Evolutionary conservation across 2,888 invertebrate genomes (phyloP).

Genomic region (Leucozona laternaria): DNA sequence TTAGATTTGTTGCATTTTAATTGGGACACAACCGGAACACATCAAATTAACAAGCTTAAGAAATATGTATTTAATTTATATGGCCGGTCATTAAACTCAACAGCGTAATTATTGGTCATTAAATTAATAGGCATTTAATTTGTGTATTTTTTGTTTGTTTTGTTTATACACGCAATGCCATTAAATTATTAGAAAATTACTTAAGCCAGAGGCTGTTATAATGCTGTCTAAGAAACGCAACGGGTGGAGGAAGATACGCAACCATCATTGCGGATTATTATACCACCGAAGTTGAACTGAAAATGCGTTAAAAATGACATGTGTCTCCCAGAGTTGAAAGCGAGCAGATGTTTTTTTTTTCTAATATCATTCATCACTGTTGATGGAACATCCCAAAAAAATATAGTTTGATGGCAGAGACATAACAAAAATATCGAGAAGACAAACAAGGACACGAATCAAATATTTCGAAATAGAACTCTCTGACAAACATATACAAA

Average conservation of each 20-base stretch:
- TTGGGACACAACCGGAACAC: background rate
- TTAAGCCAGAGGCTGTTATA: background rate
- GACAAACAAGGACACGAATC: background rate
- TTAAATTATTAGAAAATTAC: background rate
- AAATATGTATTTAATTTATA: constrained; percentile 31
- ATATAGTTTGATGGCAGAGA: background rate
- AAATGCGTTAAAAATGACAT: too few relatives aligned
- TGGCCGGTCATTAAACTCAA: constrained; percentile 25
- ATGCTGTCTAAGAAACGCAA: background rate
- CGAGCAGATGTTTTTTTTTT: too few relatives aligned
- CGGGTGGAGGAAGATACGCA: too few relatives aligned
- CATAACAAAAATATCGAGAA: background rate
- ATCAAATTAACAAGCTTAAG: constrained; percentile 8
- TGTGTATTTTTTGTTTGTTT: background rate
- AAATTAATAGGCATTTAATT: constrained; percentile 24
- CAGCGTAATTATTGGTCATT: constrained; percentile 27
- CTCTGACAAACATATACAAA: background rate
- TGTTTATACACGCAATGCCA: background rate
- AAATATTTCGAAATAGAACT: background rate
- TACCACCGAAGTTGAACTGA: too few relatives aligned
- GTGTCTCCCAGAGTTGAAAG: too few relatives aligned
- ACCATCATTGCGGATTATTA: too few relatives aligned
- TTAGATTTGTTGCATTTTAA: background rate
- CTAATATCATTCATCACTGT: background rate
- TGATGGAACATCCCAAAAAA: background rate